These are phyloP conservation scores for Drosophila robusta DNA, from an alignment of 2,888 invertebrate genomes.

Conservation along the genomic window DNA sequence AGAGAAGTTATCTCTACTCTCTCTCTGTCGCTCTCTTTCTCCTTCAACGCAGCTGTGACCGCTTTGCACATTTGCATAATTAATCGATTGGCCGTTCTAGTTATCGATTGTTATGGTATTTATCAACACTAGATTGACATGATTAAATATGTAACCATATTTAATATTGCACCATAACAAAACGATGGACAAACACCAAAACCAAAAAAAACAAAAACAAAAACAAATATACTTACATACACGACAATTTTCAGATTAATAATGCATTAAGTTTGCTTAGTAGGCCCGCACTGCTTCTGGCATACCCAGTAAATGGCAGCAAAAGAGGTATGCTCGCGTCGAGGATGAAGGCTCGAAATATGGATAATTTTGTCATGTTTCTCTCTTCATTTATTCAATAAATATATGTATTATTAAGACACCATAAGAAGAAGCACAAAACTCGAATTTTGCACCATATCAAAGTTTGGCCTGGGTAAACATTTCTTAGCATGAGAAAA, in stretches of 20 bases:
- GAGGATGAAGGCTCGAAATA: neutral
- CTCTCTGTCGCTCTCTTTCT: no score
- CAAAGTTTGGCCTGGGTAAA: no score
- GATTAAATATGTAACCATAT: constrained; percentile 67
- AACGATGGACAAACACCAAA: constrained; percentile 28
- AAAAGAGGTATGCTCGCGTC: neutral
- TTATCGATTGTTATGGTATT: constrained; percentile 58
- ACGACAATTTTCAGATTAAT: constrained; percentile 62
- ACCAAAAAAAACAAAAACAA: constrained; percentile 2
- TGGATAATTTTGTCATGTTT: no score
- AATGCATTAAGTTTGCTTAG: constrained; percentile 61
- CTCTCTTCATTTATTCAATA: no score
- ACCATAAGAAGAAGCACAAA: no score
- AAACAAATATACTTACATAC: constrained; percentile 14
- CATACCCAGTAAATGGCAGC: constrained; percentile 16
- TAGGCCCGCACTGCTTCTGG: neutral
- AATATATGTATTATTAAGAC: no score
- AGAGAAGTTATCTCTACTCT: no score
- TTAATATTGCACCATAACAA: constrained; percentile 59
- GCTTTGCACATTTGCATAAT: constrained; percentile 21
- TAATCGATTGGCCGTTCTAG: constrained; percentile 28
- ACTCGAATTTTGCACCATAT: no score
- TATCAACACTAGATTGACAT: constrained; percentile 55
- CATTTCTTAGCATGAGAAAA: no score
- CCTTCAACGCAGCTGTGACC: neutral